Conservation (phyloP, 2,888 invertebrate species). For the Drosophila peninsularis region DNA sequence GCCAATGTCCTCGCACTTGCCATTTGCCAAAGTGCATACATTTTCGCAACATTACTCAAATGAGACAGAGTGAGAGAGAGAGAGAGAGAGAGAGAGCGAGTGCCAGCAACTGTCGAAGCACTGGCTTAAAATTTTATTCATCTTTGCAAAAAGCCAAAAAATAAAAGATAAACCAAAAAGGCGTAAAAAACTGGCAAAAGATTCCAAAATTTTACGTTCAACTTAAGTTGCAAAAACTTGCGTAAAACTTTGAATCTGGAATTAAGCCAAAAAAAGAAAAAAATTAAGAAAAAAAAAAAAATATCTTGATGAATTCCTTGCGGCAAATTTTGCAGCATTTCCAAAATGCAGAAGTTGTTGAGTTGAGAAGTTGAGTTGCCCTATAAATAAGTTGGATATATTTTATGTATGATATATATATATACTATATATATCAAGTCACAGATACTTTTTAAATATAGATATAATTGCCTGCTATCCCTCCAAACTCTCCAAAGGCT, state of each 20-base stretch:
- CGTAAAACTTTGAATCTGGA: slow-evolving; percentile 39
- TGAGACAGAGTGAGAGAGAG: not conserved
- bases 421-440: no score
- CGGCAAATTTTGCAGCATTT: slow-evolving; percentile 10
- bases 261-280: slow-evolving; percentile 21
- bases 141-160: slow-evolving; percentile 13
- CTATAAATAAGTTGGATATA: not conserved
- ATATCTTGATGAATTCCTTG: slow-evolving; percentile 26
- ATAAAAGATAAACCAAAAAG: not conserved
- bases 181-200: slow-evolving; percentile 1
- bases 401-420: no score
- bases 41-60: slow-evolving; percentile 66
- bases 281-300: slow-evolving; percentile 12
- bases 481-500: no score
- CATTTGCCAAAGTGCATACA: slow-evolving; percentile 66
- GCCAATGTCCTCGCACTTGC: slow-evolving; percentile 38
- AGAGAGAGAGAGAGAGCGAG: not conserved
- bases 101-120: slow-evolving; percentile 33
- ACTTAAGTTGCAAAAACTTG: slow-evolving; percentile 43
- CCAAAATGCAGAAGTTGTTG: not conserved
- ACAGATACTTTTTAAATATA: no score
- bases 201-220: slow-evolving; percentile 40
- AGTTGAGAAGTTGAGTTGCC: no score
- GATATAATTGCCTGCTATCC: no score
- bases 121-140: slow-evolving; percentile 57